Evolutionary conservation across 2,797 vertebrate species (phyloP).

Genomic region (Basileuterus tristriatus): DNA sequence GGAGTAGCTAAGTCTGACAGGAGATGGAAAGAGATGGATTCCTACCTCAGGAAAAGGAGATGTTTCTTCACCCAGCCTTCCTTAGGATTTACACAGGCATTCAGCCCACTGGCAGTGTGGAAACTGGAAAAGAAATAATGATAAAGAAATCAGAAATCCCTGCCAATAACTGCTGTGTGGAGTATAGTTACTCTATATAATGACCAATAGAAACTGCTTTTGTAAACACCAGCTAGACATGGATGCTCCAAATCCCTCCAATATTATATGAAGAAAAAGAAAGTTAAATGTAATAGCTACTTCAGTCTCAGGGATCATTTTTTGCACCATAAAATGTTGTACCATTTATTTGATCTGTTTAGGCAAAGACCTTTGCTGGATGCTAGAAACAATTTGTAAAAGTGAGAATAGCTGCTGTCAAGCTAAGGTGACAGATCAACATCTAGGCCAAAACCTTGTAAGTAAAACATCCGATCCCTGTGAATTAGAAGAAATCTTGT

Average conservation of each 20-base stretch:
- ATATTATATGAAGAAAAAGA: neutral
- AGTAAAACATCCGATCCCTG: accelerated
- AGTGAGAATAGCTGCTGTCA: neutral
- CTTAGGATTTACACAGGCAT: constrained; percentile 70
- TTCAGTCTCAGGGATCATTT: neutral
- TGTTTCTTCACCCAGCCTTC: constrained; percentile 67
- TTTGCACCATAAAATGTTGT: neutral
- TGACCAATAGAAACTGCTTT: neutral
- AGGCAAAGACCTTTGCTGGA: neutral
- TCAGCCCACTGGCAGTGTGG: constrained; percentile 1
- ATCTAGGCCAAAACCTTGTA: neutral
- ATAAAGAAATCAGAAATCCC: neutral
- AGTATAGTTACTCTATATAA: neutral
- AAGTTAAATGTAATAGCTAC: neutral
- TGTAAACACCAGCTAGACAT: neutral
- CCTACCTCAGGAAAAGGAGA: constrained; percentile 68
- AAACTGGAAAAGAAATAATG: constrained; percentile 59
- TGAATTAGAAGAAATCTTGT: neutral
- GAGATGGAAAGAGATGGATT: neutral
- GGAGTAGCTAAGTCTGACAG: neutral
- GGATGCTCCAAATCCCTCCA: neutral
- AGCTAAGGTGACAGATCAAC: neutral
- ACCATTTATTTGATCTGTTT: neutral
- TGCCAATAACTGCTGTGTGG: neutral
- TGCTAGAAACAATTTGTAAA: neutral